Conservation (phyloP, 2,797 vertebrate species). For the Xenentodon cancila region DNA sequence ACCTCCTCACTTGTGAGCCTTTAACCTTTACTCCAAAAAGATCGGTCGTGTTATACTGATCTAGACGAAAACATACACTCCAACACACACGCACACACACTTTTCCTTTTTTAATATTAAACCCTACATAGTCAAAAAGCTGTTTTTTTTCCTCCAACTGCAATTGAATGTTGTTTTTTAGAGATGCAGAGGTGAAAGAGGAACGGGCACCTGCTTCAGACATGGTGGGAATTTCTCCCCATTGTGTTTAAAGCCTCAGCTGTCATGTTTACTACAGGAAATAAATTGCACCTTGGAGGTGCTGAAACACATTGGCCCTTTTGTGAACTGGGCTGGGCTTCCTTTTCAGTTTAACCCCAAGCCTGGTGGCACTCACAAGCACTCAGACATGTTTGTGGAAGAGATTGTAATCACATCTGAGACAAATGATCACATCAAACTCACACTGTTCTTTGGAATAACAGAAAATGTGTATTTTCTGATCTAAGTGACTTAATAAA, state of each 20-base stretch:
- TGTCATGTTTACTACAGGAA: conserved; percentile 8
- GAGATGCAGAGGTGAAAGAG: not conserved
- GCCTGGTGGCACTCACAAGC: not conserved
- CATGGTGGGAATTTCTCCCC: conserved; percentile 24
- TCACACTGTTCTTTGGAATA: too few relatives aligned
- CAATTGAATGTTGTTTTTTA: too few relatives aligned
- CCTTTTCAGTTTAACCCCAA: conserved; percentile 14
- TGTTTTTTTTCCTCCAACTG: too few relatives aligned
- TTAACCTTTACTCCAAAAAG: not conserved
- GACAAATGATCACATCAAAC: too few relatives aligned
- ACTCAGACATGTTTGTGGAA: not conserved
- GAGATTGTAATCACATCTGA: too few relatives aligned
- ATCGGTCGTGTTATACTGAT: not conserved
- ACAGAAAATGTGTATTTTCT: too few relatives aligned
- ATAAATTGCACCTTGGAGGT: conserved; percentile 1
- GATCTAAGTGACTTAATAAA: too few relatives aligned
- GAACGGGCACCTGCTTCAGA: conserved; percentile 21
- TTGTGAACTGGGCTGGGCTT: conserved; percentile 54
- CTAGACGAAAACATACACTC: not conserved
- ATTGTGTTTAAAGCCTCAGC: conserved; percentile 9
- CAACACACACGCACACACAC: too few relatives aligned
- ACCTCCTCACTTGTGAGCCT: not conserved
- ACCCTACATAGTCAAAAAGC: too few relatives aligned
- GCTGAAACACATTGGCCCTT: conserved; percentile 18
- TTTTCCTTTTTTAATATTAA: not conserved